Base-by-base conservation (phyloP, 2,888 invertebrate genomes). In the Pachydiplax longipennis region DNA sequence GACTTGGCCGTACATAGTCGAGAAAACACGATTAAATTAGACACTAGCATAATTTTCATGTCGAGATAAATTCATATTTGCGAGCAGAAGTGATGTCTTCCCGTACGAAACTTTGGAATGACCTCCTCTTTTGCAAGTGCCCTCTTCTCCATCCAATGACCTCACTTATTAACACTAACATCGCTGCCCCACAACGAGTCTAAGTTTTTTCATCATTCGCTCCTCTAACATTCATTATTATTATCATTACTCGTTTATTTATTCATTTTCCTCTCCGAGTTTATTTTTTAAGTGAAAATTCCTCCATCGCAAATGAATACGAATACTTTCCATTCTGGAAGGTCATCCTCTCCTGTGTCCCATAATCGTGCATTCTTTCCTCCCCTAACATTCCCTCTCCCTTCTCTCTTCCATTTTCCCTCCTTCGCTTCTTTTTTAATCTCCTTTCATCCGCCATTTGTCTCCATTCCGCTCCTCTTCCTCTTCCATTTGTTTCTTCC, bases 181-280 rank as follows among this genome's bases (percentile, higher is more conserved):
- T 25, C 61, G 31, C 48, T n/a, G 37, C 58, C 37, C 87, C 73
- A 25, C 44, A 44, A 44, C 44, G 25, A 73, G 73, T 73, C 73
- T 73, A 87, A 87, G 87, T 87, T 87, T 87, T 87, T 87, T 87
- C 87, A 87, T 87, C 87, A 87, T 87, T 87, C 40, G 58, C 87
- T 87, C 87, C 61, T 87, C 87, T 65, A 87, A 87, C 87, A 87
- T 87, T 87, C 61, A 87, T 87, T 87, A 87, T 87, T 87, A 87
- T 87, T 40, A 87, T 87, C 65, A 87, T 65, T 40, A 58, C 31
- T 22, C 37, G 37, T 87, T 87, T 87, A 87, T 87, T 87, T 87
- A 87, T 87, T 87, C 87, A 87, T 87, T 61, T 87, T 37, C 37
- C 61, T 61, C 87, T 53, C 22, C 22, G 61, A 61, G 58, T 87